A percentile compares a stretch with the other conserved stretches of the same genome.
phyloP scores from a whole-genome alignment of 2,797 vertebrate species.

The Leuciscus waleckii region DNA sequence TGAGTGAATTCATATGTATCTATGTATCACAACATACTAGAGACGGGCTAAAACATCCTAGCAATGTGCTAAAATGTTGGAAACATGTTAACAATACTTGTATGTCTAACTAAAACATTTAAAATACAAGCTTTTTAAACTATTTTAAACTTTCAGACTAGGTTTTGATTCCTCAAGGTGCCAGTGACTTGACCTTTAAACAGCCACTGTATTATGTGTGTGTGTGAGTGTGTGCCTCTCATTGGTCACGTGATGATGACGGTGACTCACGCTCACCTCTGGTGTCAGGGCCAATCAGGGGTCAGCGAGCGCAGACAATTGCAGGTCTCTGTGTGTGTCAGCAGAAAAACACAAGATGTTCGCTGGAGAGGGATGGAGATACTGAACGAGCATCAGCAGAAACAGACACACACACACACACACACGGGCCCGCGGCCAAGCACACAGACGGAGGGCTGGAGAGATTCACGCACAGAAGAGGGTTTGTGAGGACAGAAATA shows the following conservation, averaged over 20 bases:
- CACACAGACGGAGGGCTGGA: constrained; percentile 22
- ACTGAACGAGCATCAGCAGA: constrained; percentile 34
- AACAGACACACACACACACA: constrained; percentile 37
- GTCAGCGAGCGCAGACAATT: constrained; percentile 65
- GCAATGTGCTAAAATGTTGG: too few species aligned
- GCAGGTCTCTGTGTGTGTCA: constrained; percentile 65
- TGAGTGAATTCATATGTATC: too few species aligned
- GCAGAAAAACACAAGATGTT: constrained; percentile 69
- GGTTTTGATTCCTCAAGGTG: background rate
- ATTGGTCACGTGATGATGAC: constrained; percentile 51
- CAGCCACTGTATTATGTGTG: constrained; percentile 70
- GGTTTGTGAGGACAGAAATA: constrained; percentile 71
- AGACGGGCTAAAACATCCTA: too few species aligned
- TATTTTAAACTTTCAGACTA: too few species aligned
- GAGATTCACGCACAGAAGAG: constrained; percentile 50
- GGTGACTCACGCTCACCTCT: constrained; percentile 73
- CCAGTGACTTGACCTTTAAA: constrained; percentile 67
- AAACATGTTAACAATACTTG: too few species aligned
- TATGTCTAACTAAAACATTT: too few species aligned
- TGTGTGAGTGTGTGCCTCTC: constrained; percentile 67
- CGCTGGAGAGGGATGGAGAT: background rate
- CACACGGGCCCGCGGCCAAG: constrained; percentile 1
- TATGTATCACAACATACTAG: too few species aligned
- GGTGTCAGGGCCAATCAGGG: constrained; percentile 66
- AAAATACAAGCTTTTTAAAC: too few species aligned